phyloP scores from a whole-genome alignment of 2,888 invertebrate species.

The Drosophila leonis region DNA sequence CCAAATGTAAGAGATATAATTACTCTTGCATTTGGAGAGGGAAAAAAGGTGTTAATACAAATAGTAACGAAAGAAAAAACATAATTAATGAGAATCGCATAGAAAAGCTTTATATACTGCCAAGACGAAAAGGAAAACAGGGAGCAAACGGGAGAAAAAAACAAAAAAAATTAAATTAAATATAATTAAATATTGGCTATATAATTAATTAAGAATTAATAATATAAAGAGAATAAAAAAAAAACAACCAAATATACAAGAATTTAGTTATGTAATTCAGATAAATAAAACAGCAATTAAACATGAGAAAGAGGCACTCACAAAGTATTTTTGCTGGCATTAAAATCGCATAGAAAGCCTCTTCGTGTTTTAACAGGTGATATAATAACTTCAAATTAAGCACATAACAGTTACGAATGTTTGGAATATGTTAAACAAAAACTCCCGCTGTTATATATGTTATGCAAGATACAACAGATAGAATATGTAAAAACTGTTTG shows the following conservation, averaged over 20 bases:
- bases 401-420: not conserved
- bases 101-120: not conserved
- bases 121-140: not conserved
- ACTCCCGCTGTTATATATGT: not conserved
- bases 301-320: not conserved
- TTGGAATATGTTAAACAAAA: not conserved
- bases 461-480: not conserved
- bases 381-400: not conserved
- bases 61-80: no score
- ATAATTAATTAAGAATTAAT: not conserved
- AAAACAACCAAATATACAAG: not conserved
- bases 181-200: not conserved
- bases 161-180: not conserved
- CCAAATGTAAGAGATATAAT: no score
- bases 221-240: not conserved
- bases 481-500: not conserved
- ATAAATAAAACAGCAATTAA: not conserved
- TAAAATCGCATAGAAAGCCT: not conserved
- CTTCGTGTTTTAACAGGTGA: not conserved
- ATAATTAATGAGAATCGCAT: not conserved
- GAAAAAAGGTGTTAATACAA: no score
- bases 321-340: not conserved
- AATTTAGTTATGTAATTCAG: not conserved
- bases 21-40: no score
- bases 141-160: not conserved